A percentile compares a stretch with the other conserved stretches of the same genome.
phyloP scores from a whole-genome alignment of 2,113 vertebrate genomes.

The Tupaia tana region DNA sequence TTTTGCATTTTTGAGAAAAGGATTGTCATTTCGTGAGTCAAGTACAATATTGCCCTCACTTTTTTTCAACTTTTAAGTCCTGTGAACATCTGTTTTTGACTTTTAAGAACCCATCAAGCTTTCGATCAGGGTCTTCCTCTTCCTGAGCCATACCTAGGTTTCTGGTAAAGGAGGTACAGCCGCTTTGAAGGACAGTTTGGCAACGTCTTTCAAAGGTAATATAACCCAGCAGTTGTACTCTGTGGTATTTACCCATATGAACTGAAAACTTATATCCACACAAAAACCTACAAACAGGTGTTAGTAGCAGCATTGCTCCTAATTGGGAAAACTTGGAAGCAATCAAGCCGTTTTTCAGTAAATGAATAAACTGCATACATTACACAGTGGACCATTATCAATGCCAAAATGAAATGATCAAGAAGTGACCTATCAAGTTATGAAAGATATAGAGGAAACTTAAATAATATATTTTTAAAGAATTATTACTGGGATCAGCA shows the following conservation, averaged over 20 bases:
- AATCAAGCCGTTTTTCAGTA: not conserved
- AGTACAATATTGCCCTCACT: not conserved
- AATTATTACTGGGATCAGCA: no score
- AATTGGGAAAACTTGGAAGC: not conserved
- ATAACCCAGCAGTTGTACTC: not conserved
- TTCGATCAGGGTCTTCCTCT: not conserved
- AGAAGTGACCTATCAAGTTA: not conserved
- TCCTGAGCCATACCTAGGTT: not conserved
- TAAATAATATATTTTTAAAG: not conserved
- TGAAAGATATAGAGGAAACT: not conserved
- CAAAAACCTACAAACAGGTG: not conserved
- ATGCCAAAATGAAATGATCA: not conserved
- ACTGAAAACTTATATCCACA: not conserved
- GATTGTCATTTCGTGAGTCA: not conserved
- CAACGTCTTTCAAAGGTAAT: not conserved
- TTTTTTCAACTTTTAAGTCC: not conserved
- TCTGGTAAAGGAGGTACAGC: not conserved
- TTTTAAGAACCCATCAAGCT: not conserved
- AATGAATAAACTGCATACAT: not conserved
- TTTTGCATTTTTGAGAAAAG: not conserved
- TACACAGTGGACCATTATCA: not conserved
- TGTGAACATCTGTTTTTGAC: conserved; percentile 1
- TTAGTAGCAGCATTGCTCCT: not conserved
- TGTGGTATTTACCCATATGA: not conserved
- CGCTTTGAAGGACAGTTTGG: not conserved